Evolutionary conservation across 1,140 invertebrate genomes (phyloP), one percentile per base, ranked within the genome.

Genomic region (Lysiphlebus fabarum): DNA sequence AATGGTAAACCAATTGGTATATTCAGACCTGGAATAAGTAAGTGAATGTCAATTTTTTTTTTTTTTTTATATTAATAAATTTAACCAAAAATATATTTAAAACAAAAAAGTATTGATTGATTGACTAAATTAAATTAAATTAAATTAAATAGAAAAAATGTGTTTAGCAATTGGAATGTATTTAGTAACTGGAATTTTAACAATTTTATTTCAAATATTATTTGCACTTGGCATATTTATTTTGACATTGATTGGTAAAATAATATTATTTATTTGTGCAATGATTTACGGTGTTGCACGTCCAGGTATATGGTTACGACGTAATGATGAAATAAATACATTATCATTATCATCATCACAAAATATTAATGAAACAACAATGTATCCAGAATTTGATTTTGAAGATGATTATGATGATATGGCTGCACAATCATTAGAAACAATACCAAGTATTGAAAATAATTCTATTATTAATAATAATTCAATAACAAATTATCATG

Each of bases 11-110:
- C 91, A 0, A 67, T 87, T 12, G 84, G 81, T 33, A 84, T 88
- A 57, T 85, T 86, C 64, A 76, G 86, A 61, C 86, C 87, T 3
- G 83, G 84, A 11, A 86, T 87, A 62, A 81, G 85, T 86, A 73
- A 73, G 73, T 70, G 36, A 41, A 56, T 50, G 43, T 36, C 14
- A 38, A 54, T 26, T 48, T 38, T 58, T 12, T 8, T n/a, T n/a
- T n/a, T 43, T 10, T 5, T 41, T 45, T 33, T 43, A 26, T 14
- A n/a, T 48, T 40, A 40, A 37, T 9, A 38, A 4, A 11, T 38
- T 26, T 26, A 49, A 8, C 2, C 4, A 17, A 12, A 26, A 43
- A 26, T 48, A 43, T 37, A 6, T 38, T 59, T 33, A 43, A n/a
- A 7, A 10, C 43, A 45, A 53, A 53, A n/a, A 56, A 14, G 34